A percentile compares a stretch with the other conserved stretches of the same genome.
phyloP scores from a whole-genome alignment of 2,888 invertebrate species.

The Trilocha varians region DNA sequence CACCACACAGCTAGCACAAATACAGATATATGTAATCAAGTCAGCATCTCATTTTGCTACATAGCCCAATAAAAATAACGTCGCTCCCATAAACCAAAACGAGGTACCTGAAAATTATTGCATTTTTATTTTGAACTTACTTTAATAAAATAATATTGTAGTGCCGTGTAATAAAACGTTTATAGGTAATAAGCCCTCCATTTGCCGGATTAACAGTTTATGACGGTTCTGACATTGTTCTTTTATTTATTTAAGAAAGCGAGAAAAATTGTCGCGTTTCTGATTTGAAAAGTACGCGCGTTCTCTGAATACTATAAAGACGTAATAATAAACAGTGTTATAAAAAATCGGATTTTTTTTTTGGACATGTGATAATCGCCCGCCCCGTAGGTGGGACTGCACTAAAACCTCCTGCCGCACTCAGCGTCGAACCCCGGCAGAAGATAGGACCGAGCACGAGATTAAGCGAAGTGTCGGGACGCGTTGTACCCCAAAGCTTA shows the following conservation, averaged over 20 bases:
- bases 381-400: no score
- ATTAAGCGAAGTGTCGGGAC: no score
- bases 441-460: no score
- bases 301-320: no score
- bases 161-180: slow-evolving; percentile 27
- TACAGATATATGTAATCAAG: slow-evolving; percentile 1
- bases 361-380: no score
- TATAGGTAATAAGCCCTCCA: slow-evolving; percentile 35
- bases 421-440: no score
- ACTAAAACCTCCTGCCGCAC: no score
- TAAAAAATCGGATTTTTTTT: no score
- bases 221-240: slow-evolving; percentile 20
- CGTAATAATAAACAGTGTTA: no score
- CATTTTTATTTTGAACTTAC: slow-evolving; percentile 18
- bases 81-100: slow-evolving; percentile 12
- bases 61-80: slow-evolving; percentile 16
- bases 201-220: slow-evolving; percentile 36
- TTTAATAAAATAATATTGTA: slow-evolving; percentile 21
- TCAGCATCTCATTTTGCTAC: slow-evolving; percentile 3
- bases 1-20: not conserved
- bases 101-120: slow-evolving; percentile 17
- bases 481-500: no score
- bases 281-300: no score
- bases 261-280: slow-evolving; percentile 5
- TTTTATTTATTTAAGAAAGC: slow-evolving; percentile 9